phyloP scores from a whole-genome alignment of 2,888 invertebrate genomes.

The Himalopsyche kuldschensis region DNA sequence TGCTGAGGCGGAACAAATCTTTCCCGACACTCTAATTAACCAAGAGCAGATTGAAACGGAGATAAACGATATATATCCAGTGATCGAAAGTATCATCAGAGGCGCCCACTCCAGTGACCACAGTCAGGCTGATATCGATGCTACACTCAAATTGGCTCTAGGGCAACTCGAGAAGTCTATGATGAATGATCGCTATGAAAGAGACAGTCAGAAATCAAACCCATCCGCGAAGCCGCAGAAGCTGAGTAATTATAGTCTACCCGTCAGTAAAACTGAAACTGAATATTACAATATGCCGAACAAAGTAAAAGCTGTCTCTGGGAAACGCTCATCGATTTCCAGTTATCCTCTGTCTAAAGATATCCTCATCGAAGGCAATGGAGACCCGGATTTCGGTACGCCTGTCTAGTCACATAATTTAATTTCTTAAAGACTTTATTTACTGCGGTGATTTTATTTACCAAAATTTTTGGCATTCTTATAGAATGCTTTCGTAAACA shows the following conservation, averaged over 20 bases:
- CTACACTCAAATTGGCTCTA: conserved; percentile 27
- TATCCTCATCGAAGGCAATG: conserved; percentile 56
- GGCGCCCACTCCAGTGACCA: conserved; percentile 4
- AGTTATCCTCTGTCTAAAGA: conserved; percentile 16
- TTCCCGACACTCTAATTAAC: neutral
- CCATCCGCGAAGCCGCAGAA: neutral
- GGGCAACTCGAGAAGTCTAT: conserved; percentile 33
- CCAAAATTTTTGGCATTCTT: neutral
- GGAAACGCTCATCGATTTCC: conserved; percentile 4
- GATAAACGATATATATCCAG: conserved; percentile 29
- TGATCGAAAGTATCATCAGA: conserved; percentile 20
- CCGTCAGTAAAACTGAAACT: neutral
- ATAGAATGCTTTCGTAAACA: neutral
- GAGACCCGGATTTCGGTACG: conserved; percentile 70
- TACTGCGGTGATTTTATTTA: neutral
- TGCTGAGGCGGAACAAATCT: neutral
- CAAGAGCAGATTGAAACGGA: conserved; percentile 27
- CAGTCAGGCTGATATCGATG: conserved; percentile 29
- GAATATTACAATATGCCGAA: neutral
- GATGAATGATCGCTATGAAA: conserved; percentile 46
- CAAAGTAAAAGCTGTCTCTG: neutral
- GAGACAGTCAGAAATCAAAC: conserved; percentile 32
- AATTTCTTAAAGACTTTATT: neutral
- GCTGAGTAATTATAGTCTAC: neutral
- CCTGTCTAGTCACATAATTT: conserved; percentile 55